A percentile compares a stretch with the other conserved stretches of the same genome.
Evolutionary conservation across 2,888 invertebrate genomes (phyloP).

Genomic region (Agrotis clavis): DNA sequence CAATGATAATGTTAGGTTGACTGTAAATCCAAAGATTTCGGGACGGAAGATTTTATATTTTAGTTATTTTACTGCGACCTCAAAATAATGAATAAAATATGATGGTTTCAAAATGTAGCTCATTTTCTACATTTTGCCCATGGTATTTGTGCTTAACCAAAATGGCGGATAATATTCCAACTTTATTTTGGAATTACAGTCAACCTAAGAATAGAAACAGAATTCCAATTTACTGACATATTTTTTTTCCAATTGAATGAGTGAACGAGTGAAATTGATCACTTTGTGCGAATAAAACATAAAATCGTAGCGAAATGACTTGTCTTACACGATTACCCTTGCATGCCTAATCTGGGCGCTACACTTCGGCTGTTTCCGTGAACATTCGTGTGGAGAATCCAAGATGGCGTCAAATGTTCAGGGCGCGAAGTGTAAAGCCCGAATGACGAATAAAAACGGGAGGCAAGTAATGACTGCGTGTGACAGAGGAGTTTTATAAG

Average conservation of each 20-base stretch:
- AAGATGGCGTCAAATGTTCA: slow-evolving; percentile 37
- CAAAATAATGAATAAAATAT: background rate
- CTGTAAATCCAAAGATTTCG: slow-evolving; percentile 8
- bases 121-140: slow-evolving; percentile 38
- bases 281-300: slow-evolving; percentile 58
- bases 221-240: background rate
- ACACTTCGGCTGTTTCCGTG: slow-evolving; percentile 47
- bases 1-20: background rate
- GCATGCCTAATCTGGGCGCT: slow-evolving; percentile 49
- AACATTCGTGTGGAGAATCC: slow-evolving; percentile 33
- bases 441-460: slow-evolving; percentile 46
- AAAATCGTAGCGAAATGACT: slow-evolving; percentile 58
- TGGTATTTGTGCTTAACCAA: slow-evolving; percentile 10
- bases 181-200: slow-evolving; percentile 17
- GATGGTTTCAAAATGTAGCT: slow-evolving; percentile 35
- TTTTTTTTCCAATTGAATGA: slow-evolving; percentile 14
- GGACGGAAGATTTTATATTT: slow-evolving; percentile 28
- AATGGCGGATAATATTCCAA: slow-evolving; percentile 29
- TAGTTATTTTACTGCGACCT: background rate
- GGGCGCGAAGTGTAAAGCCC: slow-evolving; percentile 23
- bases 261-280: slow-evolving; percentile 58
- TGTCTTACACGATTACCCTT: slow-evolving; percentile 65
- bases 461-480: slow-evolving; percentile 52
- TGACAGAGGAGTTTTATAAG: slow-evolving; percentile 50
- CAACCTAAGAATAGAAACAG: background rate